Evolutionary conservation across 2,113 vertebrate genomes (phyloP).

Genomic region (Amia ocellicauda): DNA sequence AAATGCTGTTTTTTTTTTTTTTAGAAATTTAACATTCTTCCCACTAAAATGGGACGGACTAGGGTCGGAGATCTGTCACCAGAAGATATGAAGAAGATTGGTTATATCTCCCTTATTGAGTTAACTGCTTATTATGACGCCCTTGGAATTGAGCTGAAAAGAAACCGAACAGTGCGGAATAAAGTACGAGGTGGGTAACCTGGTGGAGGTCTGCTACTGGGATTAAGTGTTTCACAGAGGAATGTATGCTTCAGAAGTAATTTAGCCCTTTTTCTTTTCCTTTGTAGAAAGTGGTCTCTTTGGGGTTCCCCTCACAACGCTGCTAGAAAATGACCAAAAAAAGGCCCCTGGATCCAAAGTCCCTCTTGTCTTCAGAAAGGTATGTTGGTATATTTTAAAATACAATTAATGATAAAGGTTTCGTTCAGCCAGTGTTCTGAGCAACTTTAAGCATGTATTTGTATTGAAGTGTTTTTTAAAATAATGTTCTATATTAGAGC

Average conservation of each 20-base stretch:
- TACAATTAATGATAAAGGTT: too few relatives aligned
- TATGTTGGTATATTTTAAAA: conserved; percentile 40
- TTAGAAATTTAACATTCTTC: conserved; percentile 70
- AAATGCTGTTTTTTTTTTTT: conserved; percentile 15
- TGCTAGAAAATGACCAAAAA: conserved; percentile 87
- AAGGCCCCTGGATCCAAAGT: conserved; percentile 81
- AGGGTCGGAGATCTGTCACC: conserved; percentile 75
- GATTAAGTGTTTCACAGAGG: not conserved
- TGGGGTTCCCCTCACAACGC: conserved; percentile 74
- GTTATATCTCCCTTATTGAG: conserved; percentile 79
- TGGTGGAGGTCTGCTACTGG: not conserved
- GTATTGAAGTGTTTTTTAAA: too few relatives aligned
- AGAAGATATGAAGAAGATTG: conserved; percentile 84
- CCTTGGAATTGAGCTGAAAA: conserved; percentile 78
- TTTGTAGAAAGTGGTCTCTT: conserved; percentile 83
- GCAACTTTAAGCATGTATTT: too few relatives aligned
- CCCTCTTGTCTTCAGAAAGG: conserved; percentile 88
- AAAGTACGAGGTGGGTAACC: conserved; percentile 71
- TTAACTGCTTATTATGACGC: conserved; percentile 78
- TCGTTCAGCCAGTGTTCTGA: too few relatives aligned
- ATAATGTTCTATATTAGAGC: too few relatives aligned
- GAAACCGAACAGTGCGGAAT: conserved; percentile 65
- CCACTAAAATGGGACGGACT: conserved; percentile 73
- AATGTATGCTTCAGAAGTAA: too few relatives aligned
- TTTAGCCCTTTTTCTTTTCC: not conserved